These are phyloP conservation scores for Tiliacea aurago DNA, from an alignment of 2,888 invertebrate genomes.

Conservation along the genomic window DNA sequence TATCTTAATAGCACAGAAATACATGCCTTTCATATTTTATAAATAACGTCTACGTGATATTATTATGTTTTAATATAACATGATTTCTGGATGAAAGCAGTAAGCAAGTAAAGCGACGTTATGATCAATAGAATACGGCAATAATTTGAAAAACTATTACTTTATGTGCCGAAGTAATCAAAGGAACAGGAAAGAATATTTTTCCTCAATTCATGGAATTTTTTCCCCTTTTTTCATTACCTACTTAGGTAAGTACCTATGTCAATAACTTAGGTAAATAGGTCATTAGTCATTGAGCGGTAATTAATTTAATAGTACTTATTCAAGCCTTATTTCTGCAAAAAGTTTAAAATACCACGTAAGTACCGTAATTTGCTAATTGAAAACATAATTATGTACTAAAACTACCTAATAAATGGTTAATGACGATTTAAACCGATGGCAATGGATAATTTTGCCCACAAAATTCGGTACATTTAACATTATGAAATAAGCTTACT, in stretches of 20 bases:
- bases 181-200: too few relatives aligned
- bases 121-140: too few relatives aligned
- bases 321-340: background rate
- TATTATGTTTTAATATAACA: too few relatives aligned
- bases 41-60: too few relatives aligned
- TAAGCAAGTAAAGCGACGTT: too few relatives aligned
- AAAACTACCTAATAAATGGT: background rate
- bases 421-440: background rate
- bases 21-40: too few relatives aligned
- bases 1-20: too few relatives aligned
- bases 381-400: background rate
- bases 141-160: too few relatives aligned
- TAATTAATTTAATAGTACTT: background rate
- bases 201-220: too few relatives aligned
- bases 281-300: conserved; percentile 6
- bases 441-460: background rate
- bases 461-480: conserved; percentile 1
- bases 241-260: background rate
- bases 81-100: too few relatives aligned
- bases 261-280: background rate
- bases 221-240: background rate
- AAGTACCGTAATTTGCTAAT: background rate
- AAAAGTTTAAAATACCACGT: background rate
- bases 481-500: background rate
- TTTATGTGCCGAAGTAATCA: too few relatives aligned